Conservation (phyloP, 2,888 invertebrate genomes). For the Andrena flavipes region DNA sequence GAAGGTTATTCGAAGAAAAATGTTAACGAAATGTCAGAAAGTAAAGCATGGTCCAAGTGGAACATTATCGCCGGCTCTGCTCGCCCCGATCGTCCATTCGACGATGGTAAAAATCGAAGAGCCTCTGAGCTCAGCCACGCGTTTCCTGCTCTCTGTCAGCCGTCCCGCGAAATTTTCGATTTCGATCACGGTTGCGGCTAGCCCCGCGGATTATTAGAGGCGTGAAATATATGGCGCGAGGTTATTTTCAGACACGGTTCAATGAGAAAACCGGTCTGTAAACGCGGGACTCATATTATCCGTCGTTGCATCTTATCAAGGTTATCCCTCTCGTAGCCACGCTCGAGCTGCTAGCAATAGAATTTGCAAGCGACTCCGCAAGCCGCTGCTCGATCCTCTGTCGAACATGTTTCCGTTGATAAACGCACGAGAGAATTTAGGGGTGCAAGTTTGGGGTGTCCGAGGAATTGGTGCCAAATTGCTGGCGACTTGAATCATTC, state of each 20-base stretch:
- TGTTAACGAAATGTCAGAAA: conserved; percentile 48
- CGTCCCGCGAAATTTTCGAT: neutral
- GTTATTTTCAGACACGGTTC: conserved; percentile 59
- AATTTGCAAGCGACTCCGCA: conserved; percentile 6
- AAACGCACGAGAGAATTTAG: neutral
- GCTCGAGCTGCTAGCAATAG: conserved; percentile 48
- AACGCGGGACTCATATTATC: conserved; percentile 49
- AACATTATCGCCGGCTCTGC: conserved; percentile 27
- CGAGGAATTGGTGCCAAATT: neutral
- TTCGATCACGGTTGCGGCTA: neutral
- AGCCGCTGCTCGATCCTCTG: neutral
- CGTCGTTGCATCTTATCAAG: conserved; percentile 59
- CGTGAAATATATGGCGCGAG: conserved; percentile 38
- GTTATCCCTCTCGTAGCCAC: conserved; percentile 45
- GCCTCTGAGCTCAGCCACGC: neutral
- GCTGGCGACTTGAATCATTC: neutral
- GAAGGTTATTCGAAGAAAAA: conserved; percentile 17
- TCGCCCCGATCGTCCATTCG: conserved; percentile 7
- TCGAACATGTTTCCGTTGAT: neutral
- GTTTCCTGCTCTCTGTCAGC: neutral
- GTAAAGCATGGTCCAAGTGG: conserved; percentile 47
- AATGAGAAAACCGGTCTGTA: conserved; percentile 62
- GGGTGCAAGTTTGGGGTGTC: neutral
- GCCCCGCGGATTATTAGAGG: conserved; percentile 24
- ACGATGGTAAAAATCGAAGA: conserved; percentile 12